These are phyloP conservation scores for Scaptomyza graminum DNA, from an alignment of 1,140 invertebrate species.

Conservation along the genomic window DNA sequence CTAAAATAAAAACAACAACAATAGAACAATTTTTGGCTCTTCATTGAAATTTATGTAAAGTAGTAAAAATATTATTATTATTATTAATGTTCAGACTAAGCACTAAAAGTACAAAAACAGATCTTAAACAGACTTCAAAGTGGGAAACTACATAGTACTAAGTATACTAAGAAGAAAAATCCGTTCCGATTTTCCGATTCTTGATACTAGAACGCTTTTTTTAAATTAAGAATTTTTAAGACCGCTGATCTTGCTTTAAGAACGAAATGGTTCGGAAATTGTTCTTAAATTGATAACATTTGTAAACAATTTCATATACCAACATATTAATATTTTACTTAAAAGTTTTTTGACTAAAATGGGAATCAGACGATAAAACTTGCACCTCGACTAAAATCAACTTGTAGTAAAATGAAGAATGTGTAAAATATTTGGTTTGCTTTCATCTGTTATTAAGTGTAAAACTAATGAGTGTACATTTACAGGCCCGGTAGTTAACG, in stretches of 20 bases:
- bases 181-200: no score
- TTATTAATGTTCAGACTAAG: not conserved
- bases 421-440: no score
- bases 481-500: constrained; percentile 29
- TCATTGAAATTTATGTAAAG: constrained; percentile 17
- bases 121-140: not conserved
- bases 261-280: no score
- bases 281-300: no score
- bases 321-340: not conserved
- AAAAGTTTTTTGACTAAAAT: no score
- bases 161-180: no score
- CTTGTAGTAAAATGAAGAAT: no score
- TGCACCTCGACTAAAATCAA: no score
- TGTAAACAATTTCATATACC: not conserved
- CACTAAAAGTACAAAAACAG: constrained; percentile 1
- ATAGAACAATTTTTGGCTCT: constrained; percentile 3
- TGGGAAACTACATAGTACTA: not conserved
- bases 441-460: constrained; percentile 20
- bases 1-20: not conserved
- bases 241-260: no score
- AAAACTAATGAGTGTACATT: constrained; percentile 46
- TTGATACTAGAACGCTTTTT: no score
- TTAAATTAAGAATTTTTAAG: no score
- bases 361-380: no score
- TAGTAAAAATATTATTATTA: constrained; percentile 16